phyloP scores from a whole-genome alignment of 1,140 invertebrate species.

The Drosophila mauritiana region DNA sequence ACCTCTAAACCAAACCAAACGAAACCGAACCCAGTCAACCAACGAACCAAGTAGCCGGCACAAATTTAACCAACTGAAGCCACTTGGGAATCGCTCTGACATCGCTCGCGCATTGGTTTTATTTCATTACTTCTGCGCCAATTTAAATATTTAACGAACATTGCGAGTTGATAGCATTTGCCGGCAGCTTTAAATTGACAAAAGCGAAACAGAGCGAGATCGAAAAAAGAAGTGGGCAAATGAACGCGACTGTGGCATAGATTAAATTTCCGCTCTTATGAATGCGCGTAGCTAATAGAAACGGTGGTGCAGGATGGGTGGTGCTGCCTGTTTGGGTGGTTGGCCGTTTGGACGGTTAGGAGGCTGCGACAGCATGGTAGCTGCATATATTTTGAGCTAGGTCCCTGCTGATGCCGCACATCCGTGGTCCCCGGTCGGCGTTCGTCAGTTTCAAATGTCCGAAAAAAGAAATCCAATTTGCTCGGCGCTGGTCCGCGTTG shows the following conservation, averaged over 20 bases:
- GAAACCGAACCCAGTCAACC: not conserved
- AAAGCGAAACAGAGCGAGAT: slow-evolving; percentile 15
- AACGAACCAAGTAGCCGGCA: slow-evolving; percentile 47
- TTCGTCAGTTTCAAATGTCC: slow-evolving; percentile 76
- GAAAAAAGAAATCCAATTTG: slow-evolving; percentile 82
- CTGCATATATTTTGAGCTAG: slow-evolving; percentile 37
- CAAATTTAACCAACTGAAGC: slow-evolving; percentile 65
- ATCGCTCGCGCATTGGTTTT: slow-evolving; percentile 68
- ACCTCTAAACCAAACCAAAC: slow-evolving; percentile 18
- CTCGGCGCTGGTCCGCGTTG: slow-evolving; percentile 52
- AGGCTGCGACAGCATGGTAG: slow-evolving; percentile 32
- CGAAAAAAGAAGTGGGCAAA: slow-evolving; percentile 12
- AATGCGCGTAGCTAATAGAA: slow-evolving; percentile 78
- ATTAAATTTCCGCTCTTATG: slow-evolving; percentile 80
- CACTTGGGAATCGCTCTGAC: slow-evolving; percentile 42
- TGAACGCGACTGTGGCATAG: slow-evolving; percentile 56
- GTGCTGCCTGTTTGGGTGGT: not conserved
- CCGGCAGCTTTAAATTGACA: slow-evolving; percentile 76
- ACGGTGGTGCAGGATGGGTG: slow-evolving; percentile 25
- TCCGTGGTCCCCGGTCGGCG: slow-evolving; percentile 41
- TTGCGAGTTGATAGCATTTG: slow-evolving; percentile 64
- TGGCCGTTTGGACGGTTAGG: not conserved
- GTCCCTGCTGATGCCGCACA: slow-evolving; percentile 37
- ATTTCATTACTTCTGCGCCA: slow-evolving; percentile 77
- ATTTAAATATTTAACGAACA: slow-evolving; percentile 81